phyloP scores from a whole-genome alignment of 2,888 invertebrate genomes.

The Platycheirus rosarum region DNA sequence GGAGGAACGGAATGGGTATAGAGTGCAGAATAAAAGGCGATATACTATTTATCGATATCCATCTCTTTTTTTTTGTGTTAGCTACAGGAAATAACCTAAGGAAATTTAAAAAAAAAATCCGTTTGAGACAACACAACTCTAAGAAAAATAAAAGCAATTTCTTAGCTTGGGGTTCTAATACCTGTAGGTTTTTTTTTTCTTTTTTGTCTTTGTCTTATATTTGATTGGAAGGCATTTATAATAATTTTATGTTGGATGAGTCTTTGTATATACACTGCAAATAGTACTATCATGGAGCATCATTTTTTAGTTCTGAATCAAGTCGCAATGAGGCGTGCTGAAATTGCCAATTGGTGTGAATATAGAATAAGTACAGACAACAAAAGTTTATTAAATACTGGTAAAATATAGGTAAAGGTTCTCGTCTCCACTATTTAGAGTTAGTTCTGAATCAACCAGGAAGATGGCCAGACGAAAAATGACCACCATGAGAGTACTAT shows the following conservation, averaged over 20 bases:
- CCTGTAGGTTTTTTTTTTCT: background rate
- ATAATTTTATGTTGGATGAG: constrained; percentile 3
- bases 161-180: constrained; percentile 6
- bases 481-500: too few relatives aligned
- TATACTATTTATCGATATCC: constrained; percentile 52
- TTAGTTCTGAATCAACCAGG: too few relatives aligned
- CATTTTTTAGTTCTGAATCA: too few relatives aligned
- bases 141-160: constrained; percentile 14
- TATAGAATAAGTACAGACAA: too few relatives aligned
- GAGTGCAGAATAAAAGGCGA: constrained; percentile 49
- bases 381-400: too few relatives aligned
- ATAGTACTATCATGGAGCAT: too few relatives aligned
- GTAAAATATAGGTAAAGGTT: too few relatives aligned
- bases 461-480: too few relatives aligned
- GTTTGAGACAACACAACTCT: constrained; percentile 22
- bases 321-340: too few relatives aligned
- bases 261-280: too few relatives aligned
- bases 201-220: background rate
- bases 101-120: constrained; percentile 45
- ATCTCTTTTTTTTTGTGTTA: constrained; percentile 14
- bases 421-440: too few relatives aligned
- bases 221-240: constrained; percentile 18
- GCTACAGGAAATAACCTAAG: constrained; percentile 43
- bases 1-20: background rate
- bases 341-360: too few relatives aligned